Evolutionary conservation across 2,888 invertebrate genomes (phyloP), one percentile per base, ranked within the genome.

Genomic region (Ischnura elegans): DNA sequence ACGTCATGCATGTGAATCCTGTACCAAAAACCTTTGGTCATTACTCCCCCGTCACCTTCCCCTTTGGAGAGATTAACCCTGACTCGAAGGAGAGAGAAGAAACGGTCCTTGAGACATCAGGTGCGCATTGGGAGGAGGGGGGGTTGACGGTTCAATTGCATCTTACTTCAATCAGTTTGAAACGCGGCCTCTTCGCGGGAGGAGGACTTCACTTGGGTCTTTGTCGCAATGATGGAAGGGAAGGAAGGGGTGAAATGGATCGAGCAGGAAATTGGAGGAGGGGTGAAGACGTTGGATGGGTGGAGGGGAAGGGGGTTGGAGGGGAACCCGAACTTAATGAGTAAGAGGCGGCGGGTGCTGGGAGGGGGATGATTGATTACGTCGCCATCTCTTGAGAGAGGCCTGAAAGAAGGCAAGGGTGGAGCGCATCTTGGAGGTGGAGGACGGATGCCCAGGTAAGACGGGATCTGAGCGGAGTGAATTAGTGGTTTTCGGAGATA

Each of bases 101-200:
- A 76, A 76, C 36, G 13, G 76, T 29, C 76, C 10, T 76, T n/a
- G 16, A 76, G 36, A 76, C 76, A 29, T 13, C 36, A 36, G 76
- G 76, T 13, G 76, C 36, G 25, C 21, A 16, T 10, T 0, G 0
- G 36, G 29, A 13, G 13, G 36, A 10, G 36, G 36, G 76, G 10
- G 76, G 36, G 76, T 13, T 36, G 76, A 76, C 36, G 36, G 76
- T 76, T 76, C 76, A 76, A 76, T 76, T 36, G 76, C 29, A 76
- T 76, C 76, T 10, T 76, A 36, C 76, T 76, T 76, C 76, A 76
- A 76, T 76, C 76, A 76, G 76, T 76, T 76, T 76, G 76, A 76
- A 76, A 76, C 76, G 36, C 76, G 76, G 10, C 36, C 13, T 76
- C 76, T 76, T 76, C 76, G 76, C 51, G 51, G 19, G n/a, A n/a